Base-by-base conservation (phyloP, 2,888 invertebrate genomes). In the Gortyna flavago region DNA sequence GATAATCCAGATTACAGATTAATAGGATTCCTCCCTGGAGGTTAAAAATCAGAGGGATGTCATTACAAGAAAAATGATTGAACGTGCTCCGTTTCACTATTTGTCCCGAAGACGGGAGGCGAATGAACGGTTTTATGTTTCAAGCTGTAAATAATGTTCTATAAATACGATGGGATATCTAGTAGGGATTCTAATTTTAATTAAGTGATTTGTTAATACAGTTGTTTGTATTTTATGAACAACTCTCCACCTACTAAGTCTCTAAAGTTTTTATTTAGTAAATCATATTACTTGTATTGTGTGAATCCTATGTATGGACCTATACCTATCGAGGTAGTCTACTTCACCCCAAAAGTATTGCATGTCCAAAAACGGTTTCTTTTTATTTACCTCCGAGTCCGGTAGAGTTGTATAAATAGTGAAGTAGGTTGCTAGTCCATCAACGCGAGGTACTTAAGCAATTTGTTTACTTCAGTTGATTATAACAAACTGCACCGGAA, bases 1-100 rank as follows among this genome's bases (percentile, higher is more conserved):
- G 95, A 95, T 95, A 90, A 95, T 95, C 94, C 94, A 91, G 93
- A 94, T 94, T 93, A 93, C 85, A 88, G 89, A 92, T 92, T 92
- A 93, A 93, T 93, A 90, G 87, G 87, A 85, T 80, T 87, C 79
- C 81, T 83, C 84, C 72, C 75, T 71, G 32, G 71, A 84, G 83
- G 80, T 88, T 85, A 85, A 84, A 89, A 88, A 87, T 82, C 80
- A 86, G 85, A 86, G 72, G 57, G 69, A 83, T 80, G 65, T 68
- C 72, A 76, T 85, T 85, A 85, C 70, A 80, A 81, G 84, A 75
- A 54, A 80, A 86, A 64, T 73, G 74, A 83, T 81, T 75, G 80
- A 84, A 86, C 72, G 48, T 76, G 70, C 77, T 77, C 38, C 64
- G 18, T 78, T 85, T 69, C 73, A 74, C 78, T 81, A 77, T 73